Percentiles rank a stretch among this genome's conserved stretches.
Evolutionary conservation across 2,113 vertebrate species (phyloP).

Genomic region (Myrmecobius fasciatus): DNA sequence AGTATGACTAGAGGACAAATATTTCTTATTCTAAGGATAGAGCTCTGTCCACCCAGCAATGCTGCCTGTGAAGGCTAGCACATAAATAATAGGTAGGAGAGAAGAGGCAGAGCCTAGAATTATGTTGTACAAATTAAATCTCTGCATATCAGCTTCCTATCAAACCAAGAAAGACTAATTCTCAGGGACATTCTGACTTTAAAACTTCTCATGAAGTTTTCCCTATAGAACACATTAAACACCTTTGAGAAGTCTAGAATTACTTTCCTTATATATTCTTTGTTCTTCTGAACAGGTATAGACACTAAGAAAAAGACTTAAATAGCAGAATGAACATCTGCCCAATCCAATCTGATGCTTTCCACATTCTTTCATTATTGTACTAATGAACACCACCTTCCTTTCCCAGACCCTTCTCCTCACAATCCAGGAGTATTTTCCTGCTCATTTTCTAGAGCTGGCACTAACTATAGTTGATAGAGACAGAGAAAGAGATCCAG

Average conservation of each 20-base stretch:
- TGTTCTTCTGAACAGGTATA: conserved; percentile 54
- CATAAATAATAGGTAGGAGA: neutral
- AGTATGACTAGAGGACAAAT: neutral
- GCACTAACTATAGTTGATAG: conserved; percentile 59
- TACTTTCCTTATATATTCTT: conserved; percentile 53
- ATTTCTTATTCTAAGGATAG: neutral
- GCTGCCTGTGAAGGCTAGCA: neutral
- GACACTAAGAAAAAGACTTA: conserved; percentile 53
- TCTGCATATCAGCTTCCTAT: neutral
- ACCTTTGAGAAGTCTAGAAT: conserved; percentile 65
- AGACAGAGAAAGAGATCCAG: conserved; percentile 53
- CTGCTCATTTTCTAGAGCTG: conserved; percentile 64
- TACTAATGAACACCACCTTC: conserved; percentile 22
- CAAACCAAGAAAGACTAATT: neutral
- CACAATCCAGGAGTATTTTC: conserved; percentile 55
- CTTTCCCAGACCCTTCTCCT: no score
- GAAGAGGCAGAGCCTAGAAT: neutral
- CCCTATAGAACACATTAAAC: neutral
- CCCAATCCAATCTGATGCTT: conserved; percentile 61
- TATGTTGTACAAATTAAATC: neutral
- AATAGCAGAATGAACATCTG: conserved; percentile 68
- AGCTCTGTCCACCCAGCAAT: neutral
- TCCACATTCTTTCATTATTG: conserved; percentile 53
- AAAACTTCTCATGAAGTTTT: neutral
- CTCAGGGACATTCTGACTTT: neutral